A percentile compares a stretch with the other conserved stretches of the same genome.
Evolutionary conservation across 1,140 invertebrate genomes (phyloP).

Genomic region (Hylyphantes graminicola): DNA sequence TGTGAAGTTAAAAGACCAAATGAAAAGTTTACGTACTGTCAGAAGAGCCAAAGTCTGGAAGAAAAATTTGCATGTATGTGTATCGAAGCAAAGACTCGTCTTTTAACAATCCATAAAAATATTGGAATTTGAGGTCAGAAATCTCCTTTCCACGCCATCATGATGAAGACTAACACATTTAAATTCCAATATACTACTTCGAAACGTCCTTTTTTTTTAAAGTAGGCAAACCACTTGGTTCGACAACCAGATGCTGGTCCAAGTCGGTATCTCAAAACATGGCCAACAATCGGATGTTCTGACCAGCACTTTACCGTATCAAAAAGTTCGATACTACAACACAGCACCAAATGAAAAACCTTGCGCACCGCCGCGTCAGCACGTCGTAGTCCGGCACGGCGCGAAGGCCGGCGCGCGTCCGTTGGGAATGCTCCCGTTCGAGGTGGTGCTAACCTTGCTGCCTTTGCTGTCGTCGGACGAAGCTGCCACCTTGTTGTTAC

Average conservation of each 20-base stretch:
- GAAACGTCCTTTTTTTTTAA: too few relatives aligned
- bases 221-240: too few relatives aligned
- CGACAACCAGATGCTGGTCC: too few relatives aligned
- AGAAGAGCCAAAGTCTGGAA: neutral
- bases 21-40: neutral
- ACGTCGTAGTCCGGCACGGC: conserved; percentile 49
- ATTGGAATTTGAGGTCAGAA: neutral
- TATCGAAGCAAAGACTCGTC: too few relatives aligned
- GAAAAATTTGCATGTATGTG: too few relatives aligned
- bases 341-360: conserved; percentile 24
- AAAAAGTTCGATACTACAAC: neutral
- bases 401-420: conserved; percentile 64
- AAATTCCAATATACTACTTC: neutral
- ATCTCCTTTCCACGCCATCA: neutral
- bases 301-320: too few relatives aligned
- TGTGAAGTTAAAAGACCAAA: conserved; percentile 41
- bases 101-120: neutral
- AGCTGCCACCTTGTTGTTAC: conserved; percentile 34
- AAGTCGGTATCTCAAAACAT: too few relatives aligned
- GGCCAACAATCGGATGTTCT: too few relatives aligned
- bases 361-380: conserved; percentile 1
- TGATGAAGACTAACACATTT: neutral
- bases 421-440: conserved; percentile 69
- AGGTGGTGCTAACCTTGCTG: conserved; percentile 69
- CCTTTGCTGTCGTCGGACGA: conserved; percentile 60